These are phyloP conservation scores for Scarus forsteni DNA, from an alignment of 2,797 vertebrate genomes.

Conservation along the genomic window DNA sequence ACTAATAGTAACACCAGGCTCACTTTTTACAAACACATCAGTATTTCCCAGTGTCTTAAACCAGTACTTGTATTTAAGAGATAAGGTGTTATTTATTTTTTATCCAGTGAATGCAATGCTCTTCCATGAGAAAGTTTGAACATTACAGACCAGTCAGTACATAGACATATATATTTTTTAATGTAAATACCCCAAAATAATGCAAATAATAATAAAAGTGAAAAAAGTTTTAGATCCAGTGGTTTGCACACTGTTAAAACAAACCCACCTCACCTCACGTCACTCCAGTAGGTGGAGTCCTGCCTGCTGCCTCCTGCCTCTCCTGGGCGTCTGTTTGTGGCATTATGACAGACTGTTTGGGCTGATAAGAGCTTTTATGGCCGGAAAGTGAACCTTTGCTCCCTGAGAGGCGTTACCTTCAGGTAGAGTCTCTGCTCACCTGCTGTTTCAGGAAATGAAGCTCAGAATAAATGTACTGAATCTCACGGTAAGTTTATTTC, in stretches of 20 bases:
- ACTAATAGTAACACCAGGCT: too few species aligned
- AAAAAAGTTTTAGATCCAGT: too few species aligned
- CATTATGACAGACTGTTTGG: slow-evolving; percentile 16
- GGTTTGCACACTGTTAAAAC: not conserved
- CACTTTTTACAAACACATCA: too few species aligned
- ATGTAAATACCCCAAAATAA: too few species aligned
- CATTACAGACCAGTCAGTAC: too few species aligned
- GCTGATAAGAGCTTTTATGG: slow-evolving; percentile 52
- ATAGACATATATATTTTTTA: too few species aligned
- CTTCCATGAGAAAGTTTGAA: too few species aligned
- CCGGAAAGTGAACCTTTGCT: slow-evolving; percentile 73
- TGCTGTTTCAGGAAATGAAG: slow-evolving; percentile 69
- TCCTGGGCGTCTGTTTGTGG: not conserved
- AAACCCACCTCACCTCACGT: not conserved
- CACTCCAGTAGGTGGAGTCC: slow-evolving; percentile 4
- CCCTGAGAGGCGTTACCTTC: slow-evolving; percentile 34
- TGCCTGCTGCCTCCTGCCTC: slow-evolving; percentile 12
- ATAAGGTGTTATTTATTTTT: too few species aligned
- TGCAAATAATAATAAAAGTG: too few species aligned
- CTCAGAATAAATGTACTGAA: slow-evolving; percentile 14
- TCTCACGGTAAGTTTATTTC: slow-evolving; percentile 56
- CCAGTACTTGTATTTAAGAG: too few species aligned
- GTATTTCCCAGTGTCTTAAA: too few species aligned
- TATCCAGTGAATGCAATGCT: too few species aligned
- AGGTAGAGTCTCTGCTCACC: slow-evolving; percentile 59